Evolutionary conservation across 2,888 invertebrate genomes (phyloP).

Genomic region (Drosophila vallismaia): DNA sequence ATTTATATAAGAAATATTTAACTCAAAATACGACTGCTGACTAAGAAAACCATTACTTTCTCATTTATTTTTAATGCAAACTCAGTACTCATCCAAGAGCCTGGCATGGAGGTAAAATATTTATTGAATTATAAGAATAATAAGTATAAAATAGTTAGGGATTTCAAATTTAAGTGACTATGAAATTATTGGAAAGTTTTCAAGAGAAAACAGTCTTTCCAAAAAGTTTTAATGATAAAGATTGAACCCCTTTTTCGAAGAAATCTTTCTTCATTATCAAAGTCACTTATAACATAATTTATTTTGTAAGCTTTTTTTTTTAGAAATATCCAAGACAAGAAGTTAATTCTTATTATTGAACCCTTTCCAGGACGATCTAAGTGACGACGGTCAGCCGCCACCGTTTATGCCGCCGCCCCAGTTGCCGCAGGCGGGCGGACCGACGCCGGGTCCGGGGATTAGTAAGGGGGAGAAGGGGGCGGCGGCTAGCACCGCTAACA

Average conservation of each 20-base stretch:
- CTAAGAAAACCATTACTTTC: constrained; percentile 53
- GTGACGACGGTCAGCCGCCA: constrained; percentile 80
- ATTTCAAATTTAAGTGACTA: neutral
- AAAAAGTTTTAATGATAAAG: neutral
- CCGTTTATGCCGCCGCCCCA: constrained; percentile 79
- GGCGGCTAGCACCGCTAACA: constrained; percentile 78
- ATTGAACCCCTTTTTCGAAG: neutral
- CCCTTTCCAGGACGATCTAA: constrained; percentile 77
- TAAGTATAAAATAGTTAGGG: neutral
- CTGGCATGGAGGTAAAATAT: constrained; percentile 81
- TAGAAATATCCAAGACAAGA: neutral
- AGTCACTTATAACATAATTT: neutral
- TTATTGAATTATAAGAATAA: neutral
- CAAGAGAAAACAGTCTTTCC: neutral
- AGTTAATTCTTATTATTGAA: neutral
- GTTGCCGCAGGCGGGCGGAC: constrained; percentile 38
- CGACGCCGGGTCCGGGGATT: constrained; percentile 31
- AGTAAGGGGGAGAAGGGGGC: constrained; percentile 42
- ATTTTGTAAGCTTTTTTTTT: neutral
- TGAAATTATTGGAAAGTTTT: neutral
- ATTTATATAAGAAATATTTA: constrained; percentile 10
- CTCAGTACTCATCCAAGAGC: constrained; percentile 83
- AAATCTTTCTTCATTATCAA: neutral
- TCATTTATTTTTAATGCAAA: constrained; percentile 70
- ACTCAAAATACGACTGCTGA: constrained; percentile 14